Percentiles rank a stretch among this genome's conserved stretches.
Conservation (phyloP, 53 echinoderm and acorn worm genomes). For the Arbacia lixula region DNA sequence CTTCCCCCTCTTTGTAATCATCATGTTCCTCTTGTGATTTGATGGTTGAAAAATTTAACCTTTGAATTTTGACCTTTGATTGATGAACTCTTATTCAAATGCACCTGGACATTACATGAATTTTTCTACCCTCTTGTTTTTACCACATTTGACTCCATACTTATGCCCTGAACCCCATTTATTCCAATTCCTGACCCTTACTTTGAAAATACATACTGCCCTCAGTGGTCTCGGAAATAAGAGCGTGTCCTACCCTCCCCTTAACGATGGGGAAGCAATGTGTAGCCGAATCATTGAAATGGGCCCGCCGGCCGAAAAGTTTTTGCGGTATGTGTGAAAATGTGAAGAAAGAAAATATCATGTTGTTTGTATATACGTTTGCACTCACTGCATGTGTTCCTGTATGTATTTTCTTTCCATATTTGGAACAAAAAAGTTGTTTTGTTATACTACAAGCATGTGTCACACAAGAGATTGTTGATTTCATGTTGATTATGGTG, state of each 20-base stretch:
- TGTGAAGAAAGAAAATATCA: constrained; percentile 5
- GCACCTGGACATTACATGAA: no score
- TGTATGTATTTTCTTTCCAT: no score
- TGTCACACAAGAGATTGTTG: no score
- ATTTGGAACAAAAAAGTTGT: no score
- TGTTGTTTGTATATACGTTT: constrained; percentile 1
- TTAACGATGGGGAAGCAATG: constrained; percentile 95
- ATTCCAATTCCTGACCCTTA: not conserved
- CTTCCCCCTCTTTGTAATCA: constrained; percentile 3
- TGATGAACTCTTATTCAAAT: no score
- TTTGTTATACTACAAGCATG: no score
- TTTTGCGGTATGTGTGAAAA: constrained; percentile 92
- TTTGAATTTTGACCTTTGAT: constrained; percentile 28
- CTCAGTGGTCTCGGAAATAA: constrained; percentile 98
- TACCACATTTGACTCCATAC: not conserved
- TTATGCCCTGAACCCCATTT: not conserved
- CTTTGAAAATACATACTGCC: no score
- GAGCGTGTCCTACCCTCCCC: constrained; percentile 89
- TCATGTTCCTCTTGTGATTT: not conserved
- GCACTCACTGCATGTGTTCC: constrained; percentile 15
- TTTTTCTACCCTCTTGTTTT: no score
- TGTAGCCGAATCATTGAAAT: constrained; percentile 97
- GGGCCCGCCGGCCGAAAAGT: constrained; percentile 94
- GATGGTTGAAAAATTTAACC: not conserved
- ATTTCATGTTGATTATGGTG: no score